Evolutionary conservation across 1,140 invertebrate genomes (phyloP).

Genomic region (Nomia melanderi): DNA sequence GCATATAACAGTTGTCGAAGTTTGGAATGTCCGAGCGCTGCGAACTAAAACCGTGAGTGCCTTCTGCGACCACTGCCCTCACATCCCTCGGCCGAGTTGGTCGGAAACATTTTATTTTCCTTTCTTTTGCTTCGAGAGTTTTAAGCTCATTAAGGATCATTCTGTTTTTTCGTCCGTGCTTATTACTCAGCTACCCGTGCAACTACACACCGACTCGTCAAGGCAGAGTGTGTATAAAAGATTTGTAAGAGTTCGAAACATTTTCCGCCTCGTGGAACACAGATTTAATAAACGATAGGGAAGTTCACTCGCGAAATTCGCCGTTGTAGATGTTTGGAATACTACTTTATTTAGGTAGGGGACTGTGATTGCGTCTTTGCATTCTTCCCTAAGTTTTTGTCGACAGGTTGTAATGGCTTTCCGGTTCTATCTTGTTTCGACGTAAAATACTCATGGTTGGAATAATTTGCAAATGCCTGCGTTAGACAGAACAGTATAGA

Average conservation of each 20-base stretch:
- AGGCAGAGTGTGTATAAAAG: not conserved
- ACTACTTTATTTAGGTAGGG: not conserved
- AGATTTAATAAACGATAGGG: not conserved
- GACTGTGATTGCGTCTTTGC: not conserved
- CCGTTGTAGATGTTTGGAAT: not conserved
- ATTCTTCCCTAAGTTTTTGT: too few relatives aligned
- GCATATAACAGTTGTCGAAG: too few relatives aligned
- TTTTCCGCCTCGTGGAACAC: not conserved
- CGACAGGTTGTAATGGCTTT: too few relatives aligned
- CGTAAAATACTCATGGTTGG: too few relatives aligned
- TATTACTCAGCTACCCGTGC: not conserved
- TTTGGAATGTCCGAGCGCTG: constrained; percentile 5
- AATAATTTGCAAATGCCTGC: too few relatives aligned
- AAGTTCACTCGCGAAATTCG: not conserved
- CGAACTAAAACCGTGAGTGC: not conserved
- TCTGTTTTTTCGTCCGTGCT: not conserved
- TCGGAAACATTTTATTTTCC: not conserved
- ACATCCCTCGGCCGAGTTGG: not conserved
- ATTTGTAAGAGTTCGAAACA: not conserved
- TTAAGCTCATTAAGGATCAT: not conserved
- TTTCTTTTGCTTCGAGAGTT: not conserved
- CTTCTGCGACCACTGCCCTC: not conserved
- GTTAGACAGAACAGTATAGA: too few relatives aligned
- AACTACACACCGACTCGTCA: not conserved
- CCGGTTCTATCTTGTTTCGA: too few relatives aligned